Evolutionary conservation across 1,140 invertebrate species (phyloP), one percentile per base, ranked within the genome.

Genomic region (Pseudomyrmex dendroicus): DNA sequence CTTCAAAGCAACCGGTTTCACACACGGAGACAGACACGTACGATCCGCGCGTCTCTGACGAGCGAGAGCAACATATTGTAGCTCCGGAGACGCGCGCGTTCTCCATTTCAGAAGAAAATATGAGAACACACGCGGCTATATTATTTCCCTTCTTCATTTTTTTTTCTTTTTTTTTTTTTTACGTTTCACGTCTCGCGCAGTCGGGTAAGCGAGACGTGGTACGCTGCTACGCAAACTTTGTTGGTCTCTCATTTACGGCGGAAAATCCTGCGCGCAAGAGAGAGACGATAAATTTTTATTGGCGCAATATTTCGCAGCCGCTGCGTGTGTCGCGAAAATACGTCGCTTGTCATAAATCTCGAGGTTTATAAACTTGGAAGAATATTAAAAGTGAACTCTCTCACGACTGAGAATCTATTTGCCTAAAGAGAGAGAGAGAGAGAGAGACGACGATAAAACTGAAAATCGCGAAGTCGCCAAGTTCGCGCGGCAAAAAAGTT

Each of bases 1-100:
- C 72, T 70, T 85, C 84, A 56, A 10, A 17, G 63, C 44, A 66
- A 85, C 76, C 62, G 74, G 84, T 86, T 84, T 59, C 63, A 17
- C 35, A 2, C 3, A 7, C 35, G 9, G 50, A 56, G 20, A 46
- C 62, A 54, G 50, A 57, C 20, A n/a, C 22, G 9, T 17, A 80
- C 13, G 46, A 48, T 52, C 1, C 25, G 44, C n/a, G 25, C 5
- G 50, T 17, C 67, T 68, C n/a, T 17, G 59, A 48, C n/a, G 20
- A 54, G 8, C 10, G 9, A 44, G n/a, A 7, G 25, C n/a, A 46
- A 2, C 12, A 17, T 52, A 52, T 48, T 72, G 54, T 63, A 52
- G 22, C 46, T 61, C 35, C 35, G 63, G 0, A 59, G 48, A 48
- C 9, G 7, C 7, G 35, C 13, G 17, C 67, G 54, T 82, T 68